Percentiles rank a stretch among this genome's conserved stretches.
Conservation (phyloP, 64 coral and sea anemone species). For the Stylophora pistillata region DNA sequence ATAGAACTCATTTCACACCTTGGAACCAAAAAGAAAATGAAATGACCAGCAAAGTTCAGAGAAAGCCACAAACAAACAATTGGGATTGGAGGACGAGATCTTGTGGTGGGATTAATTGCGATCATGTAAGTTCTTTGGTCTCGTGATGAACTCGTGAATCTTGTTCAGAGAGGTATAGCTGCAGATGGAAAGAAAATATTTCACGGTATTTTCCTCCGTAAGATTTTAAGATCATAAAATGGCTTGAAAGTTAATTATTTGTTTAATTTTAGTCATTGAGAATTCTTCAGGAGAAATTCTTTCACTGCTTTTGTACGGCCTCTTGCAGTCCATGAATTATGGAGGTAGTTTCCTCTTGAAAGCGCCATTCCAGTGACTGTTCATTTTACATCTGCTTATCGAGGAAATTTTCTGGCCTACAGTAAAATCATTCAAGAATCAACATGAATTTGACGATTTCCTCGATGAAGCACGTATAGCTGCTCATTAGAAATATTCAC, state of each 20-base stretch:
- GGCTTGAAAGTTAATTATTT: neutral
- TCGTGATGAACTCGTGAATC: neutral
- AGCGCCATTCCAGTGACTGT: conserved; percentile 25
- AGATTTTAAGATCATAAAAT: neutral
- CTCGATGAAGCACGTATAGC: neutral
- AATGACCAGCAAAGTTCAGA: conserved; percentile 45
- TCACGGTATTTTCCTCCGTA: neutral
- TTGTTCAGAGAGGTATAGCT: neutral
- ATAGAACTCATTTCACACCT: neutral
- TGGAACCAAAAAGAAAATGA: conserved; percentile 12
- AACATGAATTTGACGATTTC: neutral
- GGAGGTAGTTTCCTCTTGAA: neutral
- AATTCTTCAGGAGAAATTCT: conserved; percentile 5
- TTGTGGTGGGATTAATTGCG: conserved; percentile 11
- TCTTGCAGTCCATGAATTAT: conserved; percentile 11
- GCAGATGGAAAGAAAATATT: neutral
- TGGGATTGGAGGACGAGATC: conserved; percentile 29
- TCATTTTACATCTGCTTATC: neutral
- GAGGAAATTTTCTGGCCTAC: neutral
- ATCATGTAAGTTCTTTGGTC: conserved; percentile 25
- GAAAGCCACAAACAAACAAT: conserved; percentile 28
- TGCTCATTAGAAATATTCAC: neutral
- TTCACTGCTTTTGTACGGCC: conserved; percentile 5
- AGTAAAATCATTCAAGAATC: neutral
- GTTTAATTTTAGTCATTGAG: neutral